Base-by-base conservation (phyloP, 2,113 vertebrate species). In the Sphyrna mokarran region DNA sequence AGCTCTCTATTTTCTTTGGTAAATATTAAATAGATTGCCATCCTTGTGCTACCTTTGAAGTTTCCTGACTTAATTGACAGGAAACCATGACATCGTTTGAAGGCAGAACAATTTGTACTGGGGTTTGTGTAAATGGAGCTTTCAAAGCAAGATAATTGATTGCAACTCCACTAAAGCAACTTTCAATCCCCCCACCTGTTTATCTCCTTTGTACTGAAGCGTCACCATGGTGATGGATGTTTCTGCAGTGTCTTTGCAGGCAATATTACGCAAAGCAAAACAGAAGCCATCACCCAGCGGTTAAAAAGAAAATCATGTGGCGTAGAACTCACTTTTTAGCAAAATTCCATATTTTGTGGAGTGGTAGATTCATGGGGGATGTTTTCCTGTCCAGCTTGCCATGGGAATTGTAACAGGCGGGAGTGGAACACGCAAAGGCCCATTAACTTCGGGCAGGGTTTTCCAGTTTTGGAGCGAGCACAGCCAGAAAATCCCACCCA, bases 11-110 rank as follows among this genome's bases (percentile, higher is more conserved):
- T 89, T 14, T 89, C 86, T 29, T 89, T 58, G 48, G 48, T 89
- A 89, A 89, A 89, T 89, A 89, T 89, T 29, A 87, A 87, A 87
- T 87, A 48, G 48, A 29, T 58, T 58, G 86, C 86, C 23, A 89
- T 89, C 23, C 43, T 83, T 43, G 13, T 58, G 86, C 22, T 54
- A 58, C 11, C 86, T 89, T 89, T 89, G 86, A 89, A 89, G 48
- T 58, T 23, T 87, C 18, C 80, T 22, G 48, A 29, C 22, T 26
- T 26, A 87, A 87, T 48, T 58, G 43, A 58, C 48, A 54, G 48
- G 48, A 89, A 86, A 89, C 86, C 22, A 58, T 89, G 43, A 8
- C 86, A 89, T 48, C 26, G 43, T 89, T 48, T 54, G 86, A 89
- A 58, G 86, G 86, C 5, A 89, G 22, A 89, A 89, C 26, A 10